Base-by-base conservation (phyloP, 1,140 invertebrate species). In the Orius insidiosus region DNA sequence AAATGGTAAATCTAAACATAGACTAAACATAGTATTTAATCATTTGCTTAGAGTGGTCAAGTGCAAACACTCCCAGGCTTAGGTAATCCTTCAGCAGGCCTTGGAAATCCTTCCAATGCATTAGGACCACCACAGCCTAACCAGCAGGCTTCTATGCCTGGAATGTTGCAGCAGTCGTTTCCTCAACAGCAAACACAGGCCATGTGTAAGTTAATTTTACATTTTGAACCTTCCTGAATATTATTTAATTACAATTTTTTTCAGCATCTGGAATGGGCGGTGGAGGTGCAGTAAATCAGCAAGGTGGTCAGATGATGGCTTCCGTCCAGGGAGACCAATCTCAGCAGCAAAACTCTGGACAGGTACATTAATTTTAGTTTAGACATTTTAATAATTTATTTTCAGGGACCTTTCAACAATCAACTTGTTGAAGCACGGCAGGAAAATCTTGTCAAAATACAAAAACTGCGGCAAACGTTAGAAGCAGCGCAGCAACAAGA, bases 401-500 rank as follows among this genome's bases (percentile, higher is more conserved):
- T 10, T 11, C 9, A 36, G 35, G 46, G 46, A 5, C 38, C 30
- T 15, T 50, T 50, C 39, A 50, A 41, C 44, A 49, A 40, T 24
- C 47, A 42, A 14, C 62, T 66, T 40, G 53, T 75, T 2, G 71
- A 76, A 58, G 63, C 69, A 2, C 63, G 77, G 24, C 74, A 78
- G 54, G 73, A 78, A 50, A 81, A 81, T 63, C 56, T 79, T 8
- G 57, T 71, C 18, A 75, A 74, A 57, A 76, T 76, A 33, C 71
- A 75, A 51, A 69, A 80, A 45, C 55, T 83, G 8, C 70, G 74
- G 50, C 77, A 81, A 59, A 80, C 75, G 0, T 59, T 82, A 36
- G 77, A 80, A 59, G 77, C 76, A 0, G 78, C 79, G 0, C 77
- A 80, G 50, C 75, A 78, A 53, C 76, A 80, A 59, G 78, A 81